These are phyloP conservation scores for Drosophila neutralis DNA, from an alignment of 2,888 invertebrate species.

Conservation along the genomic window DNA sequence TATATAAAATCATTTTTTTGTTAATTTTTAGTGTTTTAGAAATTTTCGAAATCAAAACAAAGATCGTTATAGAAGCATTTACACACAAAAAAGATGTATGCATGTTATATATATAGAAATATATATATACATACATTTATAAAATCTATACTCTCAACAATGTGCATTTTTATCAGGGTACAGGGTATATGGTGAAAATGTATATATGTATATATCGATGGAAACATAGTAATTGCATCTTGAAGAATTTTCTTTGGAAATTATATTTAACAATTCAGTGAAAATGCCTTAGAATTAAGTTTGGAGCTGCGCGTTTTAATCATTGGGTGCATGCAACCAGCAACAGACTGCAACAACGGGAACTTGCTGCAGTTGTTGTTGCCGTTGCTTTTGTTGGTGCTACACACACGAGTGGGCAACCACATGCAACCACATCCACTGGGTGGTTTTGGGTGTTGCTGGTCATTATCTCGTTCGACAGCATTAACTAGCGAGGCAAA, in stretches of 20 bases:
- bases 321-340: constrained; percentile 73
- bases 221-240: constrained; percentile 68
- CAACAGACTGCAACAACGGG: constrained; percentile 54
- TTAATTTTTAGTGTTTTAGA: background rate
- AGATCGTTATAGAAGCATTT: background rate
- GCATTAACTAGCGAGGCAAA: constrained; percentile 60
- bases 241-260: constrained; percentile 70
- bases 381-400: constrained; percentile 14
- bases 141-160: background rate
- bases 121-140: no score
- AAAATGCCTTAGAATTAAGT: constrained; percentile 77
- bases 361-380: constrained; percentile 44
- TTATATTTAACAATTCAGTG: constrained; percentile 77
- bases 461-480: constrained; percentile 71
- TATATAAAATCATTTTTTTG: background rate
- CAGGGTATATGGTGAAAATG: constrained; percentile 18
- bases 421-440: constrained; percentile 45
- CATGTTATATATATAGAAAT: background rate
- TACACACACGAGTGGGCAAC: constrained; percentile 61
- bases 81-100: background rate
- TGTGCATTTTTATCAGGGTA: background rate
- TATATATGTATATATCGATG: constrained; percentile 30
- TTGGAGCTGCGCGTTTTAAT: constrained; percentile 71
- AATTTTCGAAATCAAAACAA: background rate
- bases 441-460: constrained; percentile 68